Evolutionary conservation across 1,140 invertebrate genomes (phyloP).

Genomic region (Manduca sexta): DNA sequence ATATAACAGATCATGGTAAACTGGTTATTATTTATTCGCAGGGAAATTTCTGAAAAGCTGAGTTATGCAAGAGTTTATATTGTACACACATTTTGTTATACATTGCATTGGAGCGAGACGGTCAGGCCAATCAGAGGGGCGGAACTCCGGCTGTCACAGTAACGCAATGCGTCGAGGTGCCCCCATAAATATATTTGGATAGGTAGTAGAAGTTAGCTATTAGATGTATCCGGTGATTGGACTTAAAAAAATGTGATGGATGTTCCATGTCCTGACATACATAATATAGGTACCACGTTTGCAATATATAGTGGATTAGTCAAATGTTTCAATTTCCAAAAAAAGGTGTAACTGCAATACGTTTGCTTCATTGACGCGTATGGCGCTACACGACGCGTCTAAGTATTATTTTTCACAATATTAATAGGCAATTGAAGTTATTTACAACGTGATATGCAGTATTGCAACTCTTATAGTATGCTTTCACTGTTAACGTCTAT

Average conservation of each 20-base stretch:
- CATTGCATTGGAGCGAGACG: constrained; percentile 41
- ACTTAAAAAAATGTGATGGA: constrained; percentile 12
- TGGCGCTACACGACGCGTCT: too few species aligned
- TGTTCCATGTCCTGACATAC: neutral
- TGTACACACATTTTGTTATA: constrained; percentile 22
- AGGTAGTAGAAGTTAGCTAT: constrained; percentile 23
- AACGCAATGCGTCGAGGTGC: constrained; percentile 48
- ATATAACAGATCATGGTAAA: constrained; percentile 11
- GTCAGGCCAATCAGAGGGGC: constrained; percentile 42
- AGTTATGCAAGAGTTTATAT: constrained; percentile 38
- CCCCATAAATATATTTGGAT: constrained; percentile 23
- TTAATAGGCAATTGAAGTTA: too few species aligned
- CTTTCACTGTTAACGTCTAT: too few species aligned
- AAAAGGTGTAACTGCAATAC: too few species aligned
- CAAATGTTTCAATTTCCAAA: too few species aligned
- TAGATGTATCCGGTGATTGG: constrained; percentile 25
- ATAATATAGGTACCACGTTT: too few species aligned
- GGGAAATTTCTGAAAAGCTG: constrained; percentile 29
- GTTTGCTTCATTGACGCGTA: too few species aligned
- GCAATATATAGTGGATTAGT: too few species aligned
- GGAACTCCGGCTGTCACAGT: constrained; percentile 53
- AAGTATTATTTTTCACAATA: too few species aligned
- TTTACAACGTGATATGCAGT: too few species aligned
- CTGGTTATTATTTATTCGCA: constrained; percentile 20
- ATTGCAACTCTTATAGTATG: too few species aligned